Evolutionary conservation across 1,140 invertebrate genomes (phyloP).

Genomic region (Frieseomelitta varia): DNA sequence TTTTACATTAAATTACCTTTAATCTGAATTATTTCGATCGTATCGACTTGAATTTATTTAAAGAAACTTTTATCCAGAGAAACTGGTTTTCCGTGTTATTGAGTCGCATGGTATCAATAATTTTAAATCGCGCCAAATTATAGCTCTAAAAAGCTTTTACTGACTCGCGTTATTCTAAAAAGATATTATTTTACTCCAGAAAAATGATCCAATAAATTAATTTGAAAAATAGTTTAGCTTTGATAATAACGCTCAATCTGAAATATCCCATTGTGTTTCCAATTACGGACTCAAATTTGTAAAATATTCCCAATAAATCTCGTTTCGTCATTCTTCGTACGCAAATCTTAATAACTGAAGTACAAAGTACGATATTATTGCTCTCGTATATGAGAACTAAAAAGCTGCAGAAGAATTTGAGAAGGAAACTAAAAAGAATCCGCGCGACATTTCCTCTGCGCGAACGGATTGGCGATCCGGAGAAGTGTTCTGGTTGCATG

Average conservation of each 20-base stretch:
- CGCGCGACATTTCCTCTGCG: conserved; percentile 2
- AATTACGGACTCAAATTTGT: too few relatives aligned
- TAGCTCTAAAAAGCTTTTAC: neutral
- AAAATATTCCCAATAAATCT: neutral
- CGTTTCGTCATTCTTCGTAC: neutral
- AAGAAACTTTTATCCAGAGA: conserved; percentile 23
- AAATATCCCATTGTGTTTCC: neutral
- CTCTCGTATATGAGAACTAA: conserved; percentile 25
- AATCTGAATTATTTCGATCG: conserved; percentile 49
- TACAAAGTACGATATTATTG: neutral
- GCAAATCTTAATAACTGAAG: conserved; percentile 34
- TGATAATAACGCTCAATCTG: too few relatives aligned
- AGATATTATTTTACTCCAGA: neutral
- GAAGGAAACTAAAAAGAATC: neutral
- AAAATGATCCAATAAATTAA: neutral
- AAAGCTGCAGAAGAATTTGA: neutral
- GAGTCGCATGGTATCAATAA: neutral
- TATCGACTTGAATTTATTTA: conserved; percentile 23
- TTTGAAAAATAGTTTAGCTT: neutral
- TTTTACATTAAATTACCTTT: conserved; percentile 1
- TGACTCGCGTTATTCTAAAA: neutral
- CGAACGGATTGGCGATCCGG: neutral
- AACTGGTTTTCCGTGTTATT: neutral
- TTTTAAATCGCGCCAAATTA: neutral
- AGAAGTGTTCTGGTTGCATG: conserved; percentile 22